Base-by-base conservation (phyloP, 1,140 invertebrate genomes). In the Diorhabda sublineata region DNA sequence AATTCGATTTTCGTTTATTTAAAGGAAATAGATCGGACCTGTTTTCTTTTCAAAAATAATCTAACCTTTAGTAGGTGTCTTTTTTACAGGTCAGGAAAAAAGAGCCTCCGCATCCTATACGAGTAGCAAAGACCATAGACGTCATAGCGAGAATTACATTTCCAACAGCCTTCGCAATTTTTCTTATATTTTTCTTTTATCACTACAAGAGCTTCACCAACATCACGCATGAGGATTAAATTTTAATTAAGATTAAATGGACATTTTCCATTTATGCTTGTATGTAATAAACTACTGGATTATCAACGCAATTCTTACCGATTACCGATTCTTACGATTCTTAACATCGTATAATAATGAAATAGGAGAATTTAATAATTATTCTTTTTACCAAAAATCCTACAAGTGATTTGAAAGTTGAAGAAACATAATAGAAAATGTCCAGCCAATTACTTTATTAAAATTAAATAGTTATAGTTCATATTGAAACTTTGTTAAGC, bases 111-210 rank as follows among this genome's bases (percentile, higher is more conserved):
- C 93, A 95, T 85, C 93, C 93, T 56, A 95, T 95, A 77, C 87
- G 93, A 75, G 92, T 96, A 74, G 94, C 94, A 63, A 96, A 96
- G 84, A 95, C 93, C 64, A 96, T 97, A 79, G 94, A 97, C 85
- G 93, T 96, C 67, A 94, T 97, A 78, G 93, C 94, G 52, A 88
- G 94, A 79, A 92, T 95, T 78, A 94, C 93, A 68, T 97, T 96
- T 84, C 94, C 94, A 73, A 89, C 92, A 73, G 93, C 93, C 74
- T 97, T 94, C 81, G 91, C 92, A 78, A 89, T 95, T 77, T 97
- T 97, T 84, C 88, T 96, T 73, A 92, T 94, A 79, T 96, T 95
- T 85, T 96, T 96, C 87, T 96, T 96, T 86, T 91, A 94, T 75
- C 92, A 93, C 84, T 95, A 95, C 84, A 93, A 92, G 71, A 87